Evolutionary conservation across 1,140 invertebrate genomes (phyloP), one percentile per base, ranked within the genome.

Genomic region (Zaprionus gabonicus): DNA sequence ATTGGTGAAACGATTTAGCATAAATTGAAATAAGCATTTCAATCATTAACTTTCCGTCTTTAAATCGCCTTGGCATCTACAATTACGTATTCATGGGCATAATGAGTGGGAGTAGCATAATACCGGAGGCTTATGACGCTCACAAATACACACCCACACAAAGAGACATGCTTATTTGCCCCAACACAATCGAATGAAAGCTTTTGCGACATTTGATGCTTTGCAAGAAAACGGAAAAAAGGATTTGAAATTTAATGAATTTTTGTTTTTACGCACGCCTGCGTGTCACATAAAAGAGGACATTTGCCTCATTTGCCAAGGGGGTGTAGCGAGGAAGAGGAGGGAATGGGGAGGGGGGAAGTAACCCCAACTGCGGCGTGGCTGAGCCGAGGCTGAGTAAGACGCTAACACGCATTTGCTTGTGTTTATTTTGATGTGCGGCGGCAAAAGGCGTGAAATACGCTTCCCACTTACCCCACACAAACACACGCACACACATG

Each of bases 391-490:
- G 46, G 38, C 38, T 25, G 56, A 72, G 63, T 75, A 68, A 63
- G 53, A 55, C 49, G 51, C 65, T 28, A 60, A 56, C 38, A 67
- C 38, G 63, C 31, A 76, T 76, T 82, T 76, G 63, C 69, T 64
- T 65, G 57, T 80, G 72, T 77, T 80, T 86, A 74, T 86, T 87
- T 80, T 86, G 72, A 80, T 86, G 84, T 74, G 83, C 82, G 83
- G 77, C 27, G 77, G 73, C 80, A 78, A 87, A 87, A 80, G 84
- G 83, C 83, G 81, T 81, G 84, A 88, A 87, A 83, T 78, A 34
- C 80, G 53, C 77, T 56, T 49, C 56, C 56, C 31, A 49, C 51
- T 64, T 69, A 74, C 72, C 12, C 20, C 34, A 36, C 10, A 59
- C 41, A 51, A 31, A 3, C 44, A 53, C 13, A 34, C 28, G 13